Conservation (phyloP, 2,113 vertebrate genomes). For the Planiliza haematocheilus region DNA sequence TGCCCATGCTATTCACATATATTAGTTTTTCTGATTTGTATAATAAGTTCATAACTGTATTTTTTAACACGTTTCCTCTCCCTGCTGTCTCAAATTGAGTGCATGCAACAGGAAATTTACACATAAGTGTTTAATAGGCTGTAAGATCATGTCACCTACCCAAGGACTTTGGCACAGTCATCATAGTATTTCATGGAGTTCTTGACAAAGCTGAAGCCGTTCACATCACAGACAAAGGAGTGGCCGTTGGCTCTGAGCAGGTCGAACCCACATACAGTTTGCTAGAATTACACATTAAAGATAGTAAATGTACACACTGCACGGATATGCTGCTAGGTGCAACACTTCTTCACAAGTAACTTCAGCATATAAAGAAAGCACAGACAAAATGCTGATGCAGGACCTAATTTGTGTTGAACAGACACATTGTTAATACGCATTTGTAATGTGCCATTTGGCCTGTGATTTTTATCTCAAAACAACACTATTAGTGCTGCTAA, state of each 20-base stretch:
- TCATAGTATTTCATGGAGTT: slow-evolving; percentile 99
- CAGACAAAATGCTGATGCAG: no score
- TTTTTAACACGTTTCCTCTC: not conserved
- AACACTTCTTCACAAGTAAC: no score
- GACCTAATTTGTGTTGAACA: no score
- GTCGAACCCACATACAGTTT: slow-evolving; percentile 98
- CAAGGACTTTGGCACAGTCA: slow-evolving; percentile 97
- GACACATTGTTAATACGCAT: no score
- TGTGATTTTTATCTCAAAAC: no score
- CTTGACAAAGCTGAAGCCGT: slow-evolving; percentile 98
- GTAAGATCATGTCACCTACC: slow-evolving; percentile 80
- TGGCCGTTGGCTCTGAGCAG: slow-evolving; percentile 95
- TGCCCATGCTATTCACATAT: no score
- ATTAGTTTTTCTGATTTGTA: no score
- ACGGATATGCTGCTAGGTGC: not conserved
- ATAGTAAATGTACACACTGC: not conserved
- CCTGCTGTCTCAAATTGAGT: not conserved
- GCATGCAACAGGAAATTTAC: no score
- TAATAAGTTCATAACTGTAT: no score
- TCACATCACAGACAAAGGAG: slow-evolving; percentile 96
- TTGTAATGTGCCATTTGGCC: no score
- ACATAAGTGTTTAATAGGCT: not conserved
- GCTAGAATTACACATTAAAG: slow-evolving; percentile 78
- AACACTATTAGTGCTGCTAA: no score
- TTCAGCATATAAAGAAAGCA: no score